Evolutionary conservation across 2,797 vertebrate genomes (phyloP).

Genomic region (Pristis pectinata): DNA sequence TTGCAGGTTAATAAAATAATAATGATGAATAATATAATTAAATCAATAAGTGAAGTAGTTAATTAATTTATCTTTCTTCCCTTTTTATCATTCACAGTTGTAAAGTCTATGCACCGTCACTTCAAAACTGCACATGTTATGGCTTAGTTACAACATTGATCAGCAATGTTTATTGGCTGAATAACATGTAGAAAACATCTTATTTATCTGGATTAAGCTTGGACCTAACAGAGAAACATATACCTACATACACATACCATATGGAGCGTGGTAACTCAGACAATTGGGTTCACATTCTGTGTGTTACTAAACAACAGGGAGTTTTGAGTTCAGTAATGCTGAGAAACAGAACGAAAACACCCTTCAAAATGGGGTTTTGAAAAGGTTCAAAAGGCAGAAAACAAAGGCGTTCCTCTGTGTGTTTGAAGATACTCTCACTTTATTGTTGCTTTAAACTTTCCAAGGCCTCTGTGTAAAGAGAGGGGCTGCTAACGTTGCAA

Average conservation of each 20-base stretch:
- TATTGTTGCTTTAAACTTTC: slow-evolving; percentile 73
- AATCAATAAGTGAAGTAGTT: background rate
- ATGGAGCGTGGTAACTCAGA: slow-evolving; percentile 65
- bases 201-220: slow-evolving; percentile 7
- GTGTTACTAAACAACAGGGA: slow-evolving; percentile 88
- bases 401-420: slow-evolving; percentile 87
- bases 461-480: slow-evolving; percentile 76
- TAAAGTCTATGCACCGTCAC: background rate
- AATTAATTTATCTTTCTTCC: background rate
- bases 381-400: slow-evolving; percentile 81
- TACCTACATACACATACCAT: slow-evolving; percentile 15
- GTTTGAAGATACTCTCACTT: slow-evolving; percentile 72
- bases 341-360: slow-evolving; percentile 88
- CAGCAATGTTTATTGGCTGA: background rate
- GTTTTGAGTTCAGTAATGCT: slow-evolving; percentile 69
- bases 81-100: background rate
- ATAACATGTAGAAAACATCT: background rate
- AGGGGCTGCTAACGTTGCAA: slow-evolving; percentile 90
- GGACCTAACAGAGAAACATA: background rate
- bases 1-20: background rate
- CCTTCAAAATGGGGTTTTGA: slow-evolving; percentile 86
- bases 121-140: background rate
- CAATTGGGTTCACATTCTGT: slow-evolving; percentile 98
- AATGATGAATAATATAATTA: background rate
- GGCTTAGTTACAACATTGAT: background rate